A percentile compares a stretch with the other conserved stretches of the same genome.
Conservation (phyloP, 2,113 vertebrate genomes). For the Dendrocopos noguchii region DNA sequence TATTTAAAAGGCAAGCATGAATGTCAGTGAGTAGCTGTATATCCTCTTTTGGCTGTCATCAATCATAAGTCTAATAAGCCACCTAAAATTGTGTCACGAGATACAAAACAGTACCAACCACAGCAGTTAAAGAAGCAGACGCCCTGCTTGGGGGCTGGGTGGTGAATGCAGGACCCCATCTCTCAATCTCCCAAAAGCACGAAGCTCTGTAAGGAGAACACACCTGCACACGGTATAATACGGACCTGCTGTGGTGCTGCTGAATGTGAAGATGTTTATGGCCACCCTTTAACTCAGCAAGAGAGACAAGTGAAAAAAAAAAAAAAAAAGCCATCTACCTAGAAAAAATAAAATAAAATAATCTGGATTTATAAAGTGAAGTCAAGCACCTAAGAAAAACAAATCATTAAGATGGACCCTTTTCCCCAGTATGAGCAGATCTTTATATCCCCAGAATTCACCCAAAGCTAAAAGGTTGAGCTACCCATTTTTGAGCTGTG, state of each 20-base stretch:
- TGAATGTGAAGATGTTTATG: neutral
- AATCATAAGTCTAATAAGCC: slow-evolving; percentile 80
- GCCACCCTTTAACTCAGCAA: neutral
- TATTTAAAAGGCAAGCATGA: slow-evolving; percentile 80
- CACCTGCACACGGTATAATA: neutral
- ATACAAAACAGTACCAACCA: neutral
- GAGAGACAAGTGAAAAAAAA: neutral
- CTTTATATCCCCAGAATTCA: neutral
- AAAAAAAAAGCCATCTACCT: neutral
- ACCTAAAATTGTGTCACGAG: slow-evolving; percentile 76
- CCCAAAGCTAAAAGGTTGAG: neutral
- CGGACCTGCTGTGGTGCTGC: fast-evolving
- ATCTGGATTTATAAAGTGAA: neutral
- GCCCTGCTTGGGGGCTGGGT: neutral
- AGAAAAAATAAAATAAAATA: neutral
- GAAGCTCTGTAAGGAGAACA: neutral
- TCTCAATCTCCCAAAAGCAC: neutral
- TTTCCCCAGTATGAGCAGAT: neutral
- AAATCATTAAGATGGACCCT: neutral
- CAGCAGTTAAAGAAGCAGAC: neutral
- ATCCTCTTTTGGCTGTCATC: slow-evolving; percentile 78
- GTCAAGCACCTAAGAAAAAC: neutral
- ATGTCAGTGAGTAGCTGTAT: slow-evolving; percentile 77
- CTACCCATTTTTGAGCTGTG: neutral
- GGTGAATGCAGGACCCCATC: neutral